These are phyloP conservation scores for Ichneumoninae sp. DNA, from an alignment of 2,888 invertebrate species.

Conservation along the genomic window DNA sequence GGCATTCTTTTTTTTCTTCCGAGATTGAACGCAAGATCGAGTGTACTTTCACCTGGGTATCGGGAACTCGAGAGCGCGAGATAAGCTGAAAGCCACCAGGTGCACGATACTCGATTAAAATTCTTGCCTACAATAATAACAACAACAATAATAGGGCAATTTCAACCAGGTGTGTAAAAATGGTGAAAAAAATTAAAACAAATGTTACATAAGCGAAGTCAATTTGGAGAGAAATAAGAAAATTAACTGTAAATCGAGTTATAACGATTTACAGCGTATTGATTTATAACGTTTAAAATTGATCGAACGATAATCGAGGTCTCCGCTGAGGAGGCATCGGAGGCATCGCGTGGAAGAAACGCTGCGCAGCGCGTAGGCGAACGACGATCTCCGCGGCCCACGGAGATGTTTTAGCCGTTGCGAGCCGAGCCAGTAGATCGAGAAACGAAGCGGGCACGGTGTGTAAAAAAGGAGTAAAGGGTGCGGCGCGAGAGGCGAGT, in stretches of 20 bases:
- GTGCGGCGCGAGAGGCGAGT: slow-evolving; percentile 70
- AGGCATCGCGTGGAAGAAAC: slow-evolving; percentile 28
- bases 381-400: slow-evolving; percentile 67
- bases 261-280: no score
- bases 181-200: neutral
- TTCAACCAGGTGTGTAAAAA: neutral
- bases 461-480: slow-evolving; percentile 69
- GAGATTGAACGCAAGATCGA: slow-evolving; percentile 41
- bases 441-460: slow-evolving; percentile 52
- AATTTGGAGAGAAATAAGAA: neutral
- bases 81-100: slow-evolving; percentile 43
- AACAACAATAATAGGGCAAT: neutral
- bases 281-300: slow-evolving; percentile 50
- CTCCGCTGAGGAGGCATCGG: slow-evolving; percentile 14
- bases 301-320: slow-evolving; percentile 51
- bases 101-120: slow-evolving; percentile 34
- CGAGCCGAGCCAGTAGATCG: slow-evolving; percentile 53
- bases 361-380: slow-evolving; percentile 61
- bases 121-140: no score
- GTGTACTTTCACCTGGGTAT: slow-evolving; percentile 59
- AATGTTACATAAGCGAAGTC: neutral
- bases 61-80: slow-evolving; percentile 14
- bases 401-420: slow-evolving; percentile 39
- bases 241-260: neutral
- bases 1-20: slow-evolving; percentile 15